phyloP scores from a whole-genome alignment of 2,113 vertebrate species.

The Erythrocercus mccallii region DNA sequence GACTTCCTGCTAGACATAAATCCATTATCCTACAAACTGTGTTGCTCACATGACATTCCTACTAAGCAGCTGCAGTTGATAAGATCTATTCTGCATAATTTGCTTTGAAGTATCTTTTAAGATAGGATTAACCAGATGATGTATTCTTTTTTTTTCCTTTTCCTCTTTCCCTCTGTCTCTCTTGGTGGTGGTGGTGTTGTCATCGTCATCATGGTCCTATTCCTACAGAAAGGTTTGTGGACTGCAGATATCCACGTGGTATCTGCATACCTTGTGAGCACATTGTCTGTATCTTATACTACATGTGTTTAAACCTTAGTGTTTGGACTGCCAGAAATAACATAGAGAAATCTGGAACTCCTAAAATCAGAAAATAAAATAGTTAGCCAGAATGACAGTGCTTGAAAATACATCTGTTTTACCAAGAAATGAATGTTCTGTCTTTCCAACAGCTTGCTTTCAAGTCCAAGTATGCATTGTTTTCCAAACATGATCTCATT shows the following conservation, averaged over 20 bases:
- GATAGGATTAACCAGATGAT: conserved; percentile 31
- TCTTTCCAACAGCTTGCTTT: conserved; percentile 10
- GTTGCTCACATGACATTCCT: conserved; percentile 40
- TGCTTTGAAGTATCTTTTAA: conserved; percentile 56
- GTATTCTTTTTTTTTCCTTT: background rate
- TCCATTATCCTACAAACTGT: conserved; percentile 59
- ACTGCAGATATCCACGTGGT: background rate
- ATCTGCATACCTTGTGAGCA: background rate
- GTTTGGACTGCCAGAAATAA: background rate
- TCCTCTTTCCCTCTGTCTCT: background rate
- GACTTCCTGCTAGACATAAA: conserved; percentile 68
- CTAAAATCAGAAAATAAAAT: background rate
- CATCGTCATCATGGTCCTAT: accelerated
- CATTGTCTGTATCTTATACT: background rate
- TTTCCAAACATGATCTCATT: conserved; percentile 20
- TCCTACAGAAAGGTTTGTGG: background rate
- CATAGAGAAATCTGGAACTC: background rate
- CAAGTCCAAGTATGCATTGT: conserved; percentile 7
- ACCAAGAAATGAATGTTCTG: background rate
- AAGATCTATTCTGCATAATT: conserved; percentile 42
- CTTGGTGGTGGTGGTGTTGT: background rate
- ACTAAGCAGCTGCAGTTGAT: conserved; percentile 68
- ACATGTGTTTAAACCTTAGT: background rate
- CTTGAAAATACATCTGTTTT: conserved; percentile 12
- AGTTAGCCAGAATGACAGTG: background rate